Percentiles rank a stretch among this genome's conserved stretches.
phyloP scores from a whole-genome alignment of 2,113 vertebrate genomes.

The Corythornis cristatus region DNA sequence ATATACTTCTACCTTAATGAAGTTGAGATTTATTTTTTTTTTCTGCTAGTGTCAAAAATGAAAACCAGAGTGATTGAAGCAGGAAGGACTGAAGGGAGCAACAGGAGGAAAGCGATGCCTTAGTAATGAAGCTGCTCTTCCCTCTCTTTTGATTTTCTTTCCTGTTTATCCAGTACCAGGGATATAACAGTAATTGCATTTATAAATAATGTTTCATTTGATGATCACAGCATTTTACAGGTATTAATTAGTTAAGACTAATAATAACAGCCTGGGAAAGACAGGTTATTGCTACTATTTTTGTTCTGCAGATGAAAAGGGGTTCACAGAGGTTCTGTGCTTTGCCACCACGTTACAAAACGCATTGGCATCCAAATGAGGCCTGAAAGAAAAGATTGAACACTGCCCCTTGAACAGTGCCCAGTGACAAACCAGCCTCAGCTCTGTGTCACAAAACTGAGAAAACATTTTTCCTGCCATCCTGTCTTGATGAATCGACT shows the following conservation, averaged over 20 bases:
- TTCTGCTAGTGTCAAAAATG: background rate
- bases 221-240: background rate
- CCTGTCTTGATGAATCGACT: background rate
- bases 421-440: background rate
- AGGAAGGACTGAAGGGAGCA: background rate
- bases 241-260: background rate
- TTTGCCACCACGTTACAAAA: background rate
- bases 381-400: background rate
- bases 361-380: background rate
- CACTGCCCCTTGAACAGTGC: background rate
- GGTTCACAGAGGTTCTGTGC: background rate
- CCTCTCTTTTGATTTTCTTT: background rate
- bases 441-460: background rate
- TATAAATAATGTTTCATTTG: background rate
- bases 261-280: background rate
- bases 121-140: background rate
- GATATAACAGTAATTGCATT: background rate
- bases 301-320: background rate
- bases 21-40: background rate
- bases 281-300: background rate
- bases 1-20: background rate
- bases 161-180: background rate
- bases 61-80: background rate
- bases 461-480: background rate
- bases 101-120: background rate